phyloP scores from a whole-genome alignment of 2,888 invertebrate species.

The Pyrocoelia pectoralis region DNA sequence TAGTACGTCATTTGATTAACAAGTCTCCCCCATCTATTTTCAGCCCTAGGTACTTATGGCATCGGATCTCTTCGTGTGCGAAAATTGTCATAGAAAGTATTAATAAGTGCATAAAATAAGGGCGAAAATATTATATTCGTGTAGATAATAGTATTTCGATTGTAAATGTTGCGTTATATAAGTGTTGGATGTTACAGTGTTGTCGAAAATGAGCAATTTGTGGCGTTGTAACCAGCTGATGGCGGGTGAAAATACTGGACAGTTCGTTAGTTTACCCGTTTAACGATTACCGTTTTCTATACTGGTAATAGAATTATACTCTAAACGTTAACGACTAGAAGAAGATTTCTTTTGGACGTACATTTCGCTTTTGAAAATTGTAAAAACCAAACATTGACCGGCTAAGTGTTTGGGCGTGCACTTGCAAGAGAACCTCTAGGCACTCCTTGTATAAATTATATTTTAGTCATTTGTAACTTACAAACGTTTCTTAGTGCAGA shows the following conservation, averaged over 20 bases:
- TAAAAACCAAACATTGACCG: constrained; percentile 37
- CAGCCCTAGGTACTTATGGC: constrained; percentile 77
- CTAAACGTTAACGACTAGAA: constrained; percentile 41
- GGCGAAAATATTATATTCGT: constrained; percentile 32
- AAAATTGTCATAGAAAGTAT: constrained; percentile 67
- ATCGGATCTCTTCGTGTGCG: constrained; percentile 67
- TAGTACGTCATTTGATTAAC: constrained; percentile 26
- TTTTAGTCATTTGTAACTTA: constrained; percentile 55
- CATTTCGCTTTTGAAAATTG: constrained; percentile 25
- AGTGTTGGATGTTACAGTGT: constrained; percentile 62
- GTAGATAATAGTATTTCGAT: constrained; percentile 56
- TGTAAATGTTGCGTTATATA: constrained; percentile 63
- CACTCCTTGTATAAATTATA: constrained; percentile 57
- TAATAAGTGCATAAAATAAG: constrained; percentile 47
- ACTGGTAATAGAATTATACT: constrained; percentile 42
- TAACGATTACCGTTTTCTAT: constrained; percentile 50
- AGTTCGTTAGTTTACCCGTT: constrained; percentile 55
- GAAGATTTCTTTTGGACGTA: constrained; percentile 25
- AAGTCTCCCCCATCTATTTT: constrained; percentile 75
- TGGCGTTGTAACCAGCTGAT: constrained; percentile 61
- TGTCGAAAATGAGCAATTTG: constrained; percentile 65
- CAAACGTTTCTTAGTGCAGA: constrained; percentile 44
- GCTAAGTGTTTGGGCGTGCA: constrained; percentile 56
- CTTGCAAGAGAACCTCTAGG: constrained; percentile 44
- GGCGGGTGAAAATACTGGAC: constrained; percentile 61